Evolutionary conservation across 2,888 invertebrate species (phyloP), one percentile per base, ranked within the genome.

Genomic region (Ophioninae sp.): DNA sequence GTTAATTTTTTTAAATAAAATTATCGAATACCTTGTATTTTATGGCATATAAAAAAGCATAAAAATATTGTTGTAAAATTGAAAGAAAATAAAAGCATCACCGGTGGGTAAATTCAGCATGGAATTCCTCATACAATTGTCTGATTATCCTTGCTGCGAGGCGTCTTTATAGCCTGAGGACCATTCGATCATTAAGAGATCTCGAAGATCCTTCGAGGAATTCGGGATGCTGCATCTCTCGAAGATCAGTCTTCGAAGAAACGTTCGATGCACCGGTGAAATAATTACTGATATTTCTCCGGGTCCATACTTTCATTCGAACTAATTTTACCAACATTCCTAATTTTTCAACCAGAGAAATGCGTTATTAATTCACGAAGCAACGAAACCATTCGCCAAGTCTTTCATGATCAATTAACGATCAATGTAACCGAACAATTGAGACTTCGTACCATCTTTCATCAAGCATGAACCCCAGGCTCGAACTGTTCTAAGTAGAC

Each of bases 191-290:
- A 76, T 76, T 72, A 76, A 71, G 65, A 76, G 64, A 78, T 64
- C 78, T 59, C 58, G 13, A 23, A 51, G 51, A 82, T 76, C 83
- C 72, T 83, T 83, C 80, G 44, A 2, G 37, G 80, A 83, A 83
- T 78, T 75, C 13, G 20, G 51, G 73, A 77, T 77, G 73, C 64
- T 81, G 73, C 73, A 72, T 44, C 39, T 20, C 64, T 59, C 71
- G 71, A 51, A 61, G 30, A 56, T 72, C 72, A 17, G 6, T 56
- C 67, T 79, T 83, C 75, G 59, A 56, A 72, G 67, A 83, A 83
- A 78, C 63, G 23, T 56, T 63, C 63, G 63, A 10, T 78, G 78
- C 75, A 75, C 22, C 69, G 30, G 72, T 58, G 7, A 65, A 79
- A 64, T 72, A 72, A 71, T 64, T 79, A 37, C 23, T n/a, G 41